Base-by-base conservation (phyloP, 2,888 invertebrate genomes). In the Galerucella calmariensis region DNA sequence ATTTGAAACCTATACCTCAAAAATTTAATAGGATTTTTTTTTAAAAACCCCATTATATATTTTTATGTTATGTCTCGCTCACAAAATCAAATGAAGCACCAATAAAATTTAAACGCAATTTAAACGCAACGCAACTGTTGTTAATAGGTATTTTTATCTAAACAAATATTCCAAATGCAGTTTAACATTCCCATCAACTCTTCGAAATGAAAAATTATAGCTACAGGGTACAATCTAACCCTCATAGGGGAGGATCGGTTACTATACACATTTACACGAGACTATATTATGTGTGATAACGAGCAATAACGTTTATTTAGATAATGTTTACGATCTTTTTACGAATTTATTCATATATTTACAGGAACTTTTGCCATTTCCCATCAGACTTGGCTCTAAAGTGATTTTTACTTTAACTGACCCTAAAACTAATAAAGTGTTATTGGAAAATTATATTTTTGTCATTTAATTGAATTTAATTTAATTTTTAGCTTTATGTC, bases 241-340 rank as follows among this genome's bases (percentile, higher is more conserved):
- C 62, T 41, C 62, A n/a, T 16, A 41, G 62, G 27, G 35, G 63
- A 41, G 44, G 4, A 1, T 35, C 16, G 63, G 46, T 65, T 16
- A 20, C 44, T 44, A 44, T 65, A 65, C 16, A 65, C 46, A 46
- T 65, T 46, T 65, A 65, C 16, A 46, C 44, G 63, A 65, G 63
- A 65, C 63, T 44, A 65, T 65, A 65, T 65, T 46, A n/a, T 65
- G 63, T 65, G 63, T 59, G 67, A 67, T 67, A 58, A 67, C 58
- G n/a, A 41, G 24, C 56, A 27, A 27, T 56, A 24, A 59, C 68
- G 68, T 68, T 58, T 68, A 58, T 59, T 68, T 68, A 68, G 61
- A 69, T 69, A 69, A 61, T 62, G 69, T 69, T 69, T 62, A 62
- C 46, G 61, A 58, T 48, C 35, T 46, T 61, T 48, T 24, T 51